Base-by-base conservation (phyloP, 1,140 invertebrate genomes). In the Cotesia typhae region DNA sequence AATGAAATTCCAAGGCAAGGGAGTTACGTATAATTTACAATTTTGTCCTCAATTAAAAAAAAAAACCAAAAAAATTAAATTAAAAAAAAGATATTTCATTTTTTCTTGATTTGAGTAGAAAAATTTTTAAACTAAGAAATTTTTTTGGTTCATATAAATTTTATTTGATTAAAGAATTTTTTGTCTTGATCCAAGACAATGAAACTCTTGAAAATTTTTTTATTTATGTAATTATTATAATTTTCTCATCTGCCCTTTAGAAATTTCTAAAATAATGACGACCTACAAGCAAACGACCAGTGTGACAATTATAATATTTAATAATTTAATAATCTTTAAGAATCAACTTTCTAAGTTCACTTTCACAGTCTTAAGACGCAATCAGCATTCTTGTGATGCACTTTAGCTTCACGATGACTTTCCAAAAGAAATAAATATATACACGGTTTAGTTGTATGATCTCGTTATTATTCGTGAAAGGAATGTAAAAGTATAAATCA, bases 341-440 rank as follows among this genome's bases (percentile, higher is more conserved):
- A 37, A 61, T 37, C 28, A 66, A 67, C 66, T 67, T 67, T 67
- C 66, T 53, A 67, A 67, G 14, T 37, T 53, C 47, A 67, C 66
- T 67, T 67, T 67, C 66, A 67, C 66, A 67, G 41, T 28, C 51
- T 38, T 59, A 52, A 66, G 64, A 66, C 64, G 64, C 64, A 66
- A 66, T 66, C 64, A 38, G 38, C 10, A 66, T 66, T 66, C 38
- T 66, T 52, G 47, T 52, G 36, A 51, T 66, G 64, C 64, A 28
- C 64, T 38, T 64, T 41, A 66, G 20, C 60, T 10, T 63, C 36
- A 6, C n/a, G n/a, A 66, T 51, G 38, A 66, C 41, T 66, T 38
- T 52, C 41, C 64, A 66, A 51, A 38, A 66, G 64, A 9, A 28
- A 28, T 28, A 51, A 66, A 51, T 14, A 66, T 14, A 51, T 38